Conservation (phyloP, 2,888 invertebrate genomes). For the Aporophyla nigra region DNA sequence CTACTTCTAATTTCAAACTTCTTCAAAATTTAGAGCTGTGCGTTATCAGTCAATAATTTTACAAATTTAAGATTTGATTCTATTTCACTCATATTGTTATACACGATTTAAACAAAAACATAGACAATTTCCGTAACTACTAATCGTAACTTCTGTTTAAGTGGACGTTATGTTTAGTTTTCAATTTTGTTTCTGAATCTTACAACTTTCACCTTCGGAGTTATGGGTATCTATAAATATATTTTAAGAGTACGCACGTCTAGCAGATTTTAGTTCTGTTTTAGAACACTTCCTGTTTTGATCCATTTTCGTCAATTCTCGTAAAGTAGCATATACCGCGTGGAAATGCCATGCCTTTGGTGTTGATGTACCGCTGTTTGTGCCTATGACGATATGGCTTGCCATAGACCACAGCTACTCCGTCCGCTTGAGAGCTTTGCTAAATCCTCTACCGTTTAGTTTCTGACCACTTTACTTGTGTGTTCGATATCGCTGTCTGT, state of each 20-base stretch:
- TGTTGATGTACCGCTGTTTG: constrained; percentile 3
- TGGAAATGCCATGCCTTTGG: constrained; percentile 1
- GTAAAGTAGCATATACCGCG: neutral
- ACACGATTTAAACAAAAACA: neutral
- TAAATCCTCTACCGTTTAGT: neutral
- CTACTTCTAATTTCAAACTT: neutral
- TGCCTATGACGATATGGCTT: constrained; percentile 3
- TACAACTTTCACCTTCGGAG: constrained; percentile 33
- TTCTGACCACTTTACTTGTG: neutral
- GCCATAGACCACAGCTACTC: neutral
- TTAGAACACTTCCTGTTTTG: constrained; percentile 18
- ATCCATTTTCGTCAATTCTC: neutral
- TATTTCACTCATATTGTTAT: too few species aligned
- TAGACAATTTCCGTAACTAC: constrained; percentile 6
- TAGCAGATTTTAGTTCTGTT: neutral
- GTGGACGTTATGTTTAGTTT: constrained; percentile 35
- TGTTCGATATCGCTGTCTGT: neutral
- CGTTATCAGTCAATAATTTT: neutral
- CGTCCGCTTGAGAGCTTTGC: neutral
- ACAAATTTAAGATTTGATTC: neutral
- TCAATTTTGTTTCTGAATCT: constrained; percentile 27
- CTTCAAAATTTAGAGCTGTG: neutral
- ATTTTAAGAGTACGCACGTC: neutral
- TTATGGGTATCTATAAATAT: constrained; percentile 24
- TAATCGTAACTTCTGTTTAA: constrained; percentile 39